Conservation (phyloP, 2,888 invertebrate genomes). For the Leptopilina drosophilae region DNA sequence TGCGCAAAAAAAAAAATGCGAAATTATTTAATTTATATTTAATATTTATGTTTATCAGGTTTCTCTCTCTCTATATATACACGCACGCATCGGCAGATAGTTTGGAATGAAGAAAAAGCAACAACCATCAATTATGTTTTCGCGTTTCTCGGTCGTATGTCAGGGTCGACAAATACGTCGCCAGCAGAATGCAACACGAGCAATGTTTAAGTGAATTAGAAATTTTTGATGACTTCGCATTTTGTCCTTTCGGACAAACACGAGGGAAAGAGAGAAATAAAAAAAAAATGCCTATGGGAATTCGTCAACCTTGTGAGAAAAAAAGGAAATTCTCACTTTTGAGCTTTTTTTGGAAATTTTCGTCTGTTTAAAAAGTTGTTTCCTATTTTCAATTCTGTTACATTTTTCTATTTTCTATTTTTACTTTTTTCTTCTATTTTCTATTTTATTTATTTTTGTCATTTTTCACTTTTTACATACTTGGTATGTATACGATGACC, state of each 20-base stretch:
- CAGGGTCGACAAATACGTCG: constrained; percentile 57
- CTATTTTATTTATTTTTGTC: neutral
- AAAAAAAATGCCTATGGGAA: neutral
- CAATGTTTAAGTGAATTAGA: constrained; percentile 48
- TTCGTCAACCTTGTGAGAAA: no score
- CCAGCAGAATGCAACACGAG: constrained; percentile 42
- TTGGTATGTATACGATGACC: constrained; percentile 73
- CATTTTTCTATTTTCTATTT: no score
- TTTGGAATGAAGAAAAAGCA: constrained; percentile 6
- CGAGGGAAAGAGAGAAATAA: neutral
- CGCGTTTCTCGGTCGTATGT: constrained; percentile 57
- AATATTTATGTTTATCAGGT: constrained; percentile 18
- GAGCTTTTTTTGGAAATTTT: no score
- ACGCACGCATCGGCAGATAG: neutral
- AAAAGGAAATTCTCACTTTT: no score
- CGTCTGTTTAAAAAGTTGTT: no score
- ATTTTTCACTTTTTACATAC: constrained; percentile 64
- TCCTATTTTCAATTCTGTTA: no score
- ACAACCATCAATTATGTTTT: constrained; percentile 48
- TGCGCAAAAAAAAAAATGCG: neutral
- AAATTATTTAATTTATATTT: constrained; percentile 10
- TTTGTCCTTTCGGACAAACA: constrained; percentile 35
- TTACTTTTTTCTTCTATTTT: no score
- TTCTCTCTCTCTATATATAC: neutral
- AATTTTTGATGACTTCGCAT: constrained; percentile 60